Evolutionary conservation across 2,797 vertebrate genomes (phyloP).

Genomic region (Acipenser oxyrinchus): DNA sequence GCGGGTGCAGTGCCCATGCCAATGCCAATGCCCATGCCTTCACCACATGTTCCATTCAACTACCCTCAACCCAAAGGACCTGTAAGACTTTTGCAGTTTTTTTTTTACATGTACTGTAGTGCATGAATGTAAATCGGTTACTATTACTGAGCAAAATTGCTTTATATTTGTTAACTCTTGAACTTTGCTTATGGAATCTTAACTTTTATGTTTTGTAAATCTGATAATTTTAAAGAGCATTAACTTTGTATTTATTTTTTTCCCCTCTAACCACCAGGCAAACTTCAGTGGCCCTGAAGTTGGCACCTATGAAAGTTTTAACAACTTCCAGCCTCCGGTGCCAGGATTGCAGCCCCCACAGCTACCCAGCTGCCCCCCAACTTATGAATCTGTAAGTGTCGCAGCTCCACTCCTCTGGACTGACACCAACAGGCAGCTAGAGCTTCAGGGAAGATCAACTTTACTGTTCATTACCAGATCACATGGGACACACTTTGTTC

Average conservation of each 20-base stretch:
- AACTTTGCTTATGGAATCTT: background rate
- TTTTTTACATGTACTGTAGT: background rate
- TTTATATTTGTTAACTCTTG: background rate
- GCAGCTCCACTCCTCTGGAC: slow-evolving; percentile 28
- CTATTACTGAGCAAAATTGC: background rate
- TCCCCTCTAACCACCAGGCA: slow-evolving; percentile 51
- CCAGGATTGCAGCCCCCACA: slow-evolving; percentile 81
- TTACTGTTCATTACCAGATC: background rate
- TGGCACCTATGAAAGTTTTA: slow-evolving; percentile 76
- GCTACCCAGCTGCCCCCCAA: slow-evolving; percentile 67
- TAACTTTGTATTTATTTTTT: background rate
- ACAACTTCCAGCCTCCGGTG: slow-evolving; percentile 71
- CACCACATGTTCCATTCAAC: slow-evolving; percentile 66
- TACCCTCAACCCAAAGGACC: slow-evolving; percentile 77
- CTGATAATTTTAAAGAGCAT: background rate
- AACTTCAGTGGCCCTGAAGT: slow-evolving; percentile 62
- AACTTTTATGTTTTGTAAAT: background rate
- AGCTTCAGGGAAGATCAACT: slow-evolving; percentile 60
- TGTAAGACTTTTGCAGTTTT: slow-evolving; percentile 55
- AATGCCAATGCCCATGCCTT: slow-evolving; percentile 57
- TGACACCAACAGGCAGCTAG: slow-evolving; percentile 42
- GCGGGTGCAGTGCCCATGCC: slow-evolving; percentile 45
- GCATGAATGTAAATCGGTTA: too few relatives aligned
- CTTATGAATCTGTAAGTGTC: slow-evolving; percentile 93
- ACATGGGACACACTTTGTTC: too few relatives aligned